phyloP scores from a whole-genome alignment of 2,113 vertebrate genomes.

The Labeo rohita region DNA sequence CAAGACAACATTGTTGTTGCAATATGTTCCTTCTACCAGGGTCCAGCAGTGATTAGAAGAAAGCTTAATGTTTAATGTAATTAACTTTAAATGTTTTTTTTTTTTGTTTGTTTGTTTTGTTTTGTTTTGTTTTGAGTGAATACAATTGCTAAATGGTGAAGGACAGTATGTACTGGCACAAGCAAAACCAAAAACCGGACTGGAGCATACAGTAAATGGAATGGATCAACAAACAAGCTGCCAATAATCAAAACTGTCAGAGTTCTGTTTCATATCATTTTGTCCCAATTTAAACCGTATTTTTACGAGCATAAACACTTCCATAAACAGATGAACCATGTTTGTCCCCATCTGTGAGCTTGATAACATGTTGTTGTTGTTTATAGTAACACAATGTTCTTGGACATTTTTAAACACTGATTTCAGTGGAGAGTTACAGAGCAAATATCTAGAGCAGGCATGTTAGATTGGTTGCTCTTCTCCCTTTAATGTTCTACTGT shows the following conservation, averaged over 20 bases:
- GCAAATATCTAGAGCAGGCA: background rate
- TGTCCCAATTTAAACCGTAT: background rate
- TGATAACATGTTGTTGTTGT: slow-evolving; percentile 5
- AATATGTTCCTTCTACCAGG: background rate
- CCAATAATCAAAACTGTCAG: background rate
- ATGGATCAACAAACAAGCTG: background rate
- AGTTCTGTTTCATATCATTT: background rate
- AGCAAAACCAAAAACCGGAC: background rate
- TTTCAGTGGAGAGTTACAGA: background rate
- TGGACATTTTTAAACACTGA: background rate
- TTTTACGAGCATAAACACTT: background rate
- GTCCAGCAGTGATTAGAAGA: background rate
- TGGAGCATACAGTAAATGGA: background rate
- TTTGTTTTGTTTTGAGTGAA: background rate
- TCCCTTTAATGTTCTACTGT: background rate
- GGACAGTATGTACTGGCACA: too few species aligned
- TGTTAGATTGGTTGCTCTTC: background rate
- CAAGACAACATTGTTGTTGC: background rate
- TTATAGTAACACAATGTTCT: slow-evolving; percentile 7
- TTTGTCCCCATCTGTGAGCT: background rate
- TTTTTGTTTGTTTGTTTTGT: too few species aligned
- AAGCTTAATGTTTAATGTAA: background rate
- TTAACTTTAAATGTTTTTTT: background rate
- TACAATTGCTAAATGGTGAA: background rate
- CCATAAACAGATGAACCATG: background rate